These are phyloP conservation scores for Epirrhoe alternata DNA, from an alignment of 2,888 invertebrate species.

Conservation along the genomic window DNA sequence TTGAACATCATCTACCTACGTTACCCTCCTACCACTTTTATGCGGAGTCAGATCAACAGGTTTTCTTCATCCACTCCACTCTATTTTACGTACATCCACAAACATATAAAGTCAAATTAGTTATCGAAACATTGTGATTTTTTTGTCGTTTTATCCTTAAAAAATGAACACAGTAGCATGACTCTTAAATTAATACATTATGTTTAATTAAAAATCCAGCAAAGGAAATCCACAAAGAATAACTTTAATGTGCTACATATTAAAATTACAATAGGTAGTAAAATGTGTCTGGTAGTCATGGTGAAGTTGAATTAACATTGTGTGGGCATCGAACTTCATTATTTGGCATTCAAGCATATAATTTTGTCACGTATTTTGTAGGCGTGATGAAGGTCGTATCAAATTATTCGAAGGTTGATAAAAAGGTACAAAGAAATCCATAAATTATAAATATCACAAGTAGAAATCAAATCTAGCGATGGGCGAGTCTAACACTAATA, in stretches of 20 bases:
- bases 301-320: conserved; percentile 48
- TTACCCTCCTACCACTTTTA: too few species aligned
- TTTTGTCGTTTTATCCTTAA: too few species aligned
- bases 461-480: not conserved
- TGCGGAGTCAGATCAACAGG: not conserved
- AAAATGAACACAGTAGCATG: too few species aligned
- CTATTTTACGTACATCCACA: too few species aligned
- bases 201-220: too few species aligned
- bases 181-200: too few species aligned
- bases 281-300: conserved; percentile 42
- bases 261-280: conserved; percentile 49
- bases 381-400: conserved; percentile 58
- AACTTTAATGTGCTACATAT: not conserved
- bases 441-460: not conserved
- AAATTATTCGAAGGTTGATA: conserved; percentile 31
- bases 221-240: not conserved
- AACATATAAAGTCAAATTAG: too few species aligned
- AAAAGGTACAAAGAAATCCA: not conserved
- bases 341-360: conserved; percentile 44
- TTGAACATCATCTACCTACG: too few species aligned
- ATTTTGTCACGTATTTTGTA: conserved; percentile 52
- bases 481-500: too few species aligned
- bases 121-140: too few species aligned
- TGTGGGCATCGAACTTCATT: conserved; percentile 54
- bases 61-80: not conserved